Evolutionary conservation across 1,140 invertebrate genomes (phyloP), one percentile per base, ranked within the genome.

Genomic region (Heliconius hermathena): DNA sequence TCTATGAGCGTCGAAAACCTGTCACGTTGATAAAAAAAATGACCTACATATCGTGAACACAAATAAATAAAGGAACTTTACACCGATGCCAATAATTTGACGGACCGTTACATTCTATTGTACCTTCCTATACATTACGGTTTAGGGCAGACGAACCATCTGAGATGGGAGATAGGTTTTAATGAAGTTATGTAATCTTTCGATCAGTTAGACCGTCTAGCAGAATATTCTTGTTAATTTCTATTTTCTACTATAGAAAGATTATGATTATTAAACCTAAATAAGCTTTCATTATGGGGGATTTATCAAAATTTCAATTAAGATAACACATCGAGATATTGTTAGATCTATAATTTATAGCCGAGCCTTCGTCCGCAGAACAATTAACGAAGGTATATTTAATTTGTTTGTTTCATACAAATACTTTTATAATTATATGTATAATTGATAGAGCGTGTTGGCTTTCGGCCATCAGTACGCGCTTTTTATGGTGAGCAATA

Each of bases 41-140:
- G 90, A 81, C 90, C 90, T 86, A 91, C 89, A 90, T 91, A 87
- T 87, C 71, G 82, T 54, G 82, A 81, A 83, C 87, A 86, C 85
- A 87, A 89, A 91, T 88, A 89, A 87, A 66, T 66, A 66, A 85
- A 90, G 84, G 86, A 87, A 89, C 84, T 89, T 88, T 89, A 87
- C 87, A 88, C 86, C 85, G 82, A 85, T 82, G 79, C 81, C 83
- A 79, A 89, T 85, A 87, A 87, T 89, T 83, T 84, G 78, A 83
- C 78, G 83, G 74, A 85, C 88, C 87, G 89, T 90, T 90, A 90
- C 73, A 78, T 46, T 57, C 20, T 86, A 88, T 87, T 87, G 83
- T 90, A 20, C 18, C 16, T 52, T 52, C 49, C 49, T 52, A 78
- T 78, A 80, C 83, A 83, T 77, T 82, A 79, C 82, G 71, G 84